Conservation (phyloP, 2,888 invertebrate species). For the Anodontia alba region DNA sequence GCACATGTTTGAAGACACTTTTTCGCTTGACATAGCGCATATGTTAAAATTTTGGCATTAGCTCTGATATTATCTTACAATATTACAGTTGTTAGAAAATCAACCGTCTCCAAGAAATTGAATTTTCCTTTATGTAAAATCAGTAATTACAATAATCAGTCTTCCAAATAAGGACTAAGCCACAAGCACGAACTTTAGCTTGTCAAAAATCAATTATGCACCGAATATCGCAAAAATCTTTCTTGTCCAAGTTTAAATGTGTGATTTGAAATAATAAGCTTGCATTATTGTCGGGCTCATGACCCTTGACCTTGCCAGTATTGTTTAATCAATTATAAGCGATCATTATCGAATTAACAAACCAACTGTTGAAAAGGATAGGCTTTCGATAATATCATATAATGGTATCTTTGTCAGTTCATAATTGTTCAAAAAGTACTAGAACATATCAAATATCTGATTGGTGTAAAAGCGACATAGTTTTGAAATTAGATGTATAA, state of each 20-base stretch:
- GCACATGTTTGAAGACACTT: too few species aligned
- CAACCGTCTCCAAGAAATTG: neutral
- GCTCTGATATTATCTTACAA: slow-evolving; percentile 8
- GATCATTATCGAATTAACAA: slow-evolving; percentile 19
- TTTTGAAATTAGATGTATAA: neutral
- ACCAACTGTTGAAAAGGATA: slow-evolving; percentile 14
- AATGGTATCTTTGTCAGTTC: slow-evolving; percentile 12
- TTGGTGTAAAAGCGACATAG: slow-evolving; percentile 8
- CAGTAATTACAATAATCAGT: slow-evolving; percentile 48
- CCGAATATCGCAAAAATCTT: neutral
- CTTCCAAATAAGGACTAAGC: slow-evolving; percentile 41
- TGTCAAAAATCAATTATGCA: slow-evolving; percentile 43
- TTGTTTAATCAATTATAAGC: slow-evolving; percentile 14
- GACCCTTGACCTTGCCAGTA: neutral
- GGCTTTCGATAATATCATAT: slow-evolving; percentile 20
- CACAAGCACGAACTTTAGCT: slow-evolving; percentile 39
- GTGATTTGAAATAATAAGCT: slow-evolving; percentile 15
- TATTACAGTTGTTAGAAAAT: neutral
- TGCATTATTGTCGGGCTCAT: neutral
- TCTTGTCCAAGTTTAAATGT: neutral
- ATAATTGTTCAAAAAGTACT: neutral
- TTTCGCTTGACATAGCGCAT: too few species aligned
- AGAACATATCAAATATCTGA: neutral
- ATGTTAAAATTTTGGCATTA: slow-evolving; percentile 4
- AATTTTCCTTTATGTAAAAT: slow-evolving; percentile 44